Percentiles rank a stretch among this genome's conserved stretches.
These are phyloP conservation scores for Neotoma lepida DNA, from an alignment of 2,113 vertebrate species.

Conservation along the genomic window DNA sequence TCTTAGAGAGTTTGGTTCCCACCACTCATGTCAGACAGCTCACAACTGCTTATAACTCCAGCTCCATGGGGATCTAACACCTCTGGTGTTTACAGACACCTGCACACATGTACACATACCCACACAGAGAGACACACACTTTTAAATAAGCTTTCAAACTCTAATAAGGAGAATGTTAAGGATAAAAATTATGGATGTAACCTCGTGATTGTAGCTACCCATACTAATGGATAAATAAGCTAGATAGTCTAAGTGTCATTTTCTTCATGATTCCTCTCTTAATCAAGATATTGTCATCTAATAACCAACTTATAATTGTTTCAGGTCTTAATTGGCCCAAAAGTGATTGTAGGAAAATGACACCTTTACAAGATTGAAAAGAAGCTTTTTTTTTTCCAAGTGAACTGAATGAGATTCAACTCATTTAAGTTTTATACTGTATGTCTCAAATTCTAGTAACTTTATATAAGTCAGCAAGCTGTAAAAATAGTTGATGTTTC, in stretches of 20 bases:
- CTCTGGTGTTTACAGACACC: too few relatives aligned
- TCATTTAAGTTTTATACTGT: conserved; percentile 27
- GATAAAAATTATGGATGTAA: conserved; percentile 34
- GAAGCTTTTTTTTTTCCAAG: not conserved
- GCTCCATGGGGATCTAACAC: too few relatives aligned
- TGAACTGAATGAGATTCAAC: conserved; percentile 31
- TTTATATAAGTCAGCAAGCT: conserved; percentile 23
- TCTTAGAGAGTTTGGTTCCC: not conserved
- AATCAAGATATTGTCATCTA: not conserved
- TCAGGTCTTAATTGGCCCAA: not conserved
- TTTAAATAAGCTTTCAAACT: conserved; percentile 21
- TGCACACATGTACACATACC: not conserved
- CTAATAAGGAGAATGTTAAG: conserved; percentile 18
- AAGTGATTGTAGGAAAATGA: not conserved
- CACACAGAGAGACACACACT: too few relatives aligned
- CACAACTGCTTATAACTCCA: not conserved
- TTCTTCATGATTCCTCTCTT: conserved; percentile 64
- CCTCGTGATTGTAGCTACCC: not conserved
- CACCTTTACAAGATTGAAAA: not conserved
- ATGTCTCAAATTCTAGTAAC: conserved; percentile 39
- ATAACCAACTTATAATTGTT: conserved; percentile 47
- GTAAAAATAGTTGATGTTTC: conserved; percentile 33
- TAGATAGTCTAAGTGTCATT: not conserved
- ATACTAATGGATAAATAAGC: conserved; percentile 39
- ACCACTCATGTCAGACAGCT: not conserved